These are phyloP conservation scores for Notoglanidium macrostoma DNA, from an alignment of 2,797 vertebrate species.

Conservation along the genomic window DNA sequence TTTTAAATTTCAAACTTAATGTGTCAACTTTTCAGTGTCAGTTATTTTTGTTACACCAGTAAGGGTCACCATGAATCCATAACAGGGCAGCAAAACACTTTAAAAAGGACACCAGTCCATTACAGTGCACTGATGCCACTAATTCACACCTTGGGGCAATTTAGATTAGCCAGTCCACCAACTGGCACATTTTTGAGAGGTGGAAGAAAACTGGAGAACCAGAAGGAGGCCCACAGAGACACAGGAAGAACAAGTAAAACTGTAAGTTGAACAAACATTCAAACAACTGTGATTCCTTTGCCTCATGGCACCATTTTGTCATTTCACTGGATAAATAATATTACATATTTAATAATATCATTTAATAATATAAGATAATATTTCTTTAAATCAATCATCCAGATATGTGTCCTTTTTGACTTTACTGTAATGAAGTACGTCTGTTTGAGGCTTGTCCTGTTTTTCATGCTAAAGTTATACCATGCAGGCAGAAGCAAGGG, in stretches of 20 bases:
- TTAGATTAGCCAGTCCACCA: not conserved
- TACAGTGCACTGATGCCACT: not conserved
- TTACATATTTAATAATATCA: too few relatives aligned
- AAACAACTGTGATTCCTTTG: not conserved
- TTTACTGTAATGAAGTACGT: not conserved
- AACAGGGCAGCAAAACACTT: not conserved
- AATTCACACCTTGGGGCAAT: not conserved
- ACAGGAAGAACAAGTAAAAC: not conserved
- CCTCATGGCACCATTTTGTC: not conserved
- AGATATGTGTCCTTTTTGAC: conserved; percentile 1
- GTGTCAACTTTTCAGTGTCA: not conserved
- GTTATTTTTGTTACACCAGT: not conserved
- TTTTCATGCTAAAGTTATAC: conserved; percentile 21
- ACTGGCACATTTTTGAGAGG: not conserved
- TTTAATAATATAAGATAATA: too few relatives aligned
- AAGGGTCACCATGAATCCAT: not conserved
- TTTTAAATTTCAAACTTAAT: not conserved
- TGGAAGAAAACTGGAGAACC: not conserved
- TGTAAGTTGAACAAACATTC: not conserved
- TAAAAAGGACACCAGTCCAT: not conserved
- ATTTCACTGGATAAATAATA: not conserved
- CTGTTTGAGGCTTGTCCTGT: not conserved
- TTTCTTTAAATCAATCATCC: not conserved
- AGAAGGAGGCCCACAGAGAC: not conserved
- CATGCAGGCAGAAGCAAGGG: conserved; percentile 11